Evolutionary conservation across 2,797 vertebrate genomes (phyloP).

Genomic region (Phataginus tricuspis): DNA sequence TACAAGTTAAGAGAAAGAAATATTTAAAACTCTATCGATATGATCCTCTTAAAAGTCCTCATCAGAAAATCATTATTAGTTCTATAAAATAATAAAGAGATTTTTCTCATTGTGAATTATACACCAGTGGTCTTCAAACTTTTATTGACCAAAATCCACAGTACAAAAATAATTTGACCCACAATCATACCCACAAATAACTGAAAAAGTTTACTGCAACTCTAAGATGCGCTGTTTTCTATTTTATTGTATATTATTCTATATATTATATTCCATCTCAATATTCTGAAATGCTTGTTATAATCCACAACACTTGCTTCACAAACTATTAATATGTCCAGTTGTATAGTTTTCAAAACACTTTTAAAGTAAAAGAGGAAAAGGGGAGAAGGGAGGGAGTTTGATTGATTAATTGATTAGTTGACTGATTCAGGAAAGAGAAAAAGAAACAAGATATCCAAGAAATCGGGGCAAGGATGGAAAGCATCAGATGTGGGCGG

Average conservation of each 20-base stretch:
- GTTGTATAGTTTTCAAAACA: background rate
- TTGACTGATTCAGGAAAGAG: background rate
- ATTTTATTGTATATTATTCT: background rate
- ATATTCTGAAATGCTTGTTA: background rate
- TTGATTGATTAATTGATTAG: background rate
- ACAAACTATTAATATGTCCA: background rate
- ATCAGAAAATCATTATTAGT: background rate
- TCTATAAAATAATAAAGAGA: background rate
- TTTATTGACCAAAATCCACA: background rate
- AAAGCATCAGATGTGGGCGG: background rate
- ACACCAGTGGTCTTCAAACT: background rate
- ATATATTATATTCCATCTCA: background rate
- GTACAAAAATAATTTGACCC: background rate
- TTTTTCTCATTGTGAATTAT: background rate
- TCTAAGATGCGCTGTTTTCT: background rate
- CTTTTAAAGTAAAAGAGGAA: background rate
- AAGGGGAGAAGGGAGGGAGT: background rate
- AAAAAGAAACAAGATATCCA: background rate
- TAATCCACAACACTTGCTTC: background rate
- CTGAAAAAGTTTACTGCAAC: background rate
- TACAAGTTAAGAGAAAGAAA: background rate
- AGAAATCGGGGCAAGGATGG: background rate
- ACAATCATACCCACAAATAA: background rate
- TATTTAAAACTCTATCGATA: slow-evolving; percentile 6
- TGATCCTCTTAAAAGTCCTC: background rate